phyloP scores from a whole-genome alignment of 1,140 invertebrate species.

The Philopotamus ludificatus region DNA sequence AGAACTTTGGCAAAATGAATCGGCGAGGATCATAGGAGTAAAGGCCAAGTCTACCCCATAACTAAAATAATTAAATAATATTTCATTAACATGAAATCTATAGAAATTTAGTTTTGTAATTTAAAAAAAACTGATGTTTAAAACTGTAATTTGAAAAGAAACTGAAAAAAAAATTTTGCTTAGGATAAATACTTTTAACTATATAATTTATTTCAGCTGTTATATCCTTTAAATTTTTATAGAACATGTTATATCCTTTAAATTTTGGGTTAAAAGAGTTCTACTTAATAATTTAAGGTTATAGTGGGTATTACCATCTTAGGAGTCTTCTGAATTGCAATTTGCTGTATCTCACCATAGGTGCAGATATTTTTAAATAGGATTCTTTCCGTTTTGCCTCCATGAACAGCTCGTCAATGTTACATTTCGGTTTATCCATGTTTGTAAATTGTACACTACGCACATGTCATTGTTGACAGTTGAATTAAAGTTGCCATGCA shows the following conservation, averaged over 20 bases:
- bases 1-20: constrained; percentile 86
- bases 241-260: background rate
- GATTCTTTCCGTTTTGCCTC: constrained; percentile 54
- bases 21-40: constrained; percentile 95
- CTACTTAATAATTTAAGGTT: background rate
- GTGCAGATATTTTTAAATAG: constrained; percentile 82
- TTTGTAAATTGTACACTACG: background rate
- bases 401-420: constrained; percentile 66
- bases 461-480: background rate
- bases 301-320: constrained; percentile 54
- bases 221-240: background rate
- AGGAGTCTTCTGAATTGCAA: constrained; percentile 83
- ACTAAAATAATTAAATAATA: constrained; percentile 45
- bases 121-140: no score
- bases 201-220: no score
- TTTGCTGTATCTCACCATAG: constrained; percentile 96
- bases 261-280: background rate
- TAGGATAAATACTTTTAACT: no score
- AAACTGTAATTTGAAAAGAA: no score
- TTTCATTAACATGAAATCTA: no score
- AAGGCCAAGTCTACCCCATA: constrained; percentile 90
- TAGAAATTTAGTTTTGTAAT: no score
- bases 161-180: no score
- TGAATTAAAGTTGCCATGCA: background rate
- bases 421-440: constrained; percentile 45